Evolutionary conservation across 2,888 invertebrate genomes (phyloP).

Genomic region (Pyrocoelia pectoralis): DNA sequence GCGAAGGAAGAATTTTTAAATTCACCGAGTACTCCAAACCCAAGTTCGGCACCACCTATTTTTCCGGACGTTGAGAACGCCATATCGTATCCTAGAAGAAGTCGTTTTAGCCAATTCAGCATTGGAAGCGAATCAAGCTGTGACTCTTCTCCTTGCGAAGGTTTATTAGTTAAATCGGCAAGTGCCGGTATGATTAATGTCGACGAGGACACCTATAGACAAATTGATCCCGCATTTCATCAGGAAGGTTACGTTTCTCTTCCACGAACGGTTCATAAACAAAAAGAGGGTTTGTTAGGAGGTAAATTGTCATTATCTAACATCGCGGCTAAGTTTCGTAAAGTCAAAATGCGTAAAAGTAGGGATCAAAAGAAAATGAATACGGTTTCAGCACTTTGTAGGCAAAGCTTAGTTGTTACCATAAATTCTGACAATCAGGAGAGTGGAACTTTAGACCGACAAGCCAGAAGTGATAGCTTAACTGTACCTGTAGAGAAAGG

Average conservation of each 20-base stretch:
- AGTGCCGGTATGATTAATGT: conserved; percentile 82
- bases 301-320: conserved; percentile 63
- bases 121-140: conserved; percentile 68
- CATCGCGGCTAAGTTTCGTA: conserved; percentile 68
- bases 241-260: conserved; percentile 64
- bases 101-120: conserved; percentile 66
- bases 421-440: conserved; percentile 50
- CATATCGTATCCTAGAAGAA: conserved; percentile 50
- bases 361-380: conserved; percentile 59
- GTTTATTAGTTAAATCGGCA: conserved; percentile 72
- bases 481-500: conserved; percentile 42
- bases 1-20: conserved; percentile 77
- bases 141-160: conserved; percentile 56
- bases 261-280: conserved; percentile 57
- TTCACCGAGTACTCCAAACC: conserved; percentile 33
- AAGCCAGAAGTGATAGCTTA: conserved; percentile 36
- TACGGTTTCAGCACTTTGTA: conserved; percentile 74
- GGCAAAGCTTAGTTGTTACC: conserved; percentile 78
- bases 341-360: conserved; percentile 62
- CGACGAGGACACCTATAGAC: conserved; percentile 67
- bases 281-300: conserved; percentile 52
- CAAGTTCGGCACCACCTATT: conserved; percentile 34
- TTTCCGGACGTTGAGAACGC: conserved; percentile 7
- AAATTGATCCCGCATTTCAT: conserved; percentile 61
- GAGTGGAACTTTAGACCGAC: conserved; percentile 26